Percentiles rank a stretch among this genome's conserved stretches.
Evolutionary conservation across 2,797 vertebrate genomes (phyloP).

Genomic region (Pangasius larnaudii): DNA sequence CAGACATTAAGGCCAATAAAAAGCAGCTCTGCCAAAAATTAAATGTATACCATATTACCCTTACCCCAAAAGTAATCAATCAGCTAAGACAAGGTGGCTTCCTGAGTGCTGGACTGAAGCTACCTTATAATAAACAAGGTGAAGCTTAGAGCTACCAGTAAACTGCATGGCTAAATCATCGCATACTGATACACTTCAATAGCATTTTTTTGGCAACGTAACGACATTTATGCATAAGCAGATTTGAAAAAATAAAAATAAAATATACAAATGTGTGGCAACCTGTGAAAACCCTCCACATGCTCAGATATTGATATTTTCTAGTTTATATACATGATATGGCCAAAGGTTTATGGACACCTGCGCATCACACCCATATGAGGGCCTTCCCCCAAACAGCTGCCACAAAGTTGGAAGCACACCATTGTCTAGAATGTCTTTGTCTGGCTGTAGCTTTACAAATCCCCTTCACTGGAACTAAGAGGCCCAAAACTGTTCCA

Average conservation of each 20-base stretch:
- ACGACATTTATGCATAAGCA: background rate
- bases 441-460: background rate
- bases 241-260: background rate
- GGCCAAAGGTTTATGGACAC: background rate
- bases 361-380: background rate
- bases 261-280: background rate
- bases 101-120: slow-evolving; percentile 1
- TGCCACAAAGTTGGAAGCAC: background rate
- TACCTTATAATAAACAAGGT: background rate
- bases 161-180: background rate
- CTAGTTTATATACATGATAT: background rate
- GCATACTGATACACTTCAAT: background rate
- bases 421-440: background rate
- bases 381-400: background rate
- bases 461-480: background rate
- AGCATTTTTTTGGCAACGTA: background rate
- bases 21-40: slow-evolving; percentile 1
- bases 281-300: background rate
- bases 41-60: background rate
- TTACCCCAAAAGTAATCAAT: background rate
- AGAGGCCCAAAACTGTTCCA: background rate
- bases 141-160: background rate
- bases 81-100: background rate
- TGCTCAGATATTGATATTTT: background rate
- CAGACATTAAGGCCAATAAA: slow-evolving; percentile 8